Evolutionary conservation across 1,140 invertebrate genomes (phyloP).

Genomic region (Lasaia peninsularis): DNA sequence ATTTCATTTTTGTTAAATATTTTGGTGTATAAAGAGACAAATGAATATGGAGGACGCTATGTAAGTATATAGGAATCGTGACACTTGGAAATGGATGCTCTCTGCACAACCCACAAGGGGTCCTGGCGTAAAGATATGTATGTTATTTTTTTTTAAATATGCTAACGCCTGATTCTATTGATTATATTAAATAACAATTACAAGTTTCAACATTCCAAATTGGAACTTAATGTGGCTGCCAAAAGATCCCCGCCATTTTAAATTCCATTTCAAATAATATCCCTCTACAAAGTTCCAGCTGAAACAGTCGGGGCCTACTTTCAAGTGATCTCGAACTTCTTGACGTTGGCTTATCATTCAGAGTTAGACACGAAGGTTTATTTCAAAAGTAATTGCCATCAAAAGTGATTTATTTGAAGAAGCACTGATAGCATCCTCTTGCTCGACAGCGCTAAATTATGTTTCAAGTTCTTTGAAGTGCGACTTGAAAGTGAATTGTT

Average conservation of each 20-base stretch:
- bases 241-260: constrained; percentile 4
- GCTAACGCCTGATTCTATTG: too few species aligned
- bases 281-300: constrained; percentile 25
- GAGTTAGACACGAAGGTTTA: constrained; percentile 23
- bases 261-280: constrained; percentile 20
- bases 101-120: too few species aligned
- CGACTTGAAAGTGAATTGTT: constrained; percentile 9
- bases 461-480: constrained; percentile 22
- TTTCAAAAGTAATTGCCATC: constrained; percentile 30
- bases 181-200: too few species aligned
- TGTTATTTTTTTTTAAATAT: too few species aligned
- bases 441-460: constrained; percentile 9
- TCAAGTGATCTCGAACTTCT: constrained; percentile 25
- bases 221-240: background rate
- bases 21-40: too few species aligned
- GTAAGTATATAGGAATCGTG: too few species aligned
- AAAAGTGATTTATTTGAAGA: constrained; percentile 30
- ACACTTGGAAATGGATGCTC: too few species aligned
- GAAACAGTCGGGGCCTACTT: constrained; percentile 21
- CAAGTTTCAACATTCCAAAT: background rate
- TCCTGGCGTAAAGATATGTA: too few species aligned
- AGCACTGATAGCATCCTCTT: constrained; percentile 28
- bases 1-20: too few species aligned
- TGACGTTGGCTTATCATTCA: constrained; percentile 30
- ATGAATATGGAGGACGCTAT: too few species aligned